phyloP scores from a whole-genome alignment of 1,140 invertebrate species.

The Carcinoscorpius rotundicauda region DNA sequence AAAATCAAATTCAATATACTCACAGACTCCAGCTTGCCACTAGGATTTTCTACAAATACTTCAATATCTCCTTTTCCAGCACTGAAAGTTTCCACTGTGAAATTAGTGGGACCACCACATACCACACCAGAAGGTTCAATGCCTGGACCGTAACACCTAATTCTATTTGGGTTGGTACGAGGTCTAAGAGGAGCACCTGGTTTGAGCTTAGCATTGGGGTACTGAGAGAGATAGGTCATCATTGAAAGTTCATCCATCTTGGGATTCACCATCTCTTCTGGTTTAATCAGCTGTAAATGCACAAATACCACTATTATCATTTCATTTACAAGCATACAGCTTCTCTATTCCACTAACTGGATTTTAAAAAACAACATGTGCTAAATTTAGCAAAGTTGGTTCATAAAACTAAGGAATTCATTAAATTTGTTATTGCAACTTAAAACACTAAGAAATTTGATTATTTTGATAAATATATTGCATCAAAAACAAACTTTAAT shows the following conservation, averaged over 20 bases:
- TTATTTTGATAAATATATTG: too few species aligned
- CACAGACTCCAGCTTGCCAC: slow-evolving; percentile 53
- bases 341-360: too few species aligned
- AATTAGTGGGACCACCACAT: slow-evolving; percentile 64
- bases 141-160: slow-evolving; percentile 80
- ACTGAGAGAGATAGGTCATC: slow-evolving; percentile 94
- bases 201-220: slow-evolving; percentile 79
- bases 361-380: too few species aligned
- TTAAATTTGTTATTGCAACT: too few species aligned
- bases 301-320: too few species aligned
- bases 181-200: slow-evolving; percentile 64
- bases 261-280: slow-evolving; percentile 84
- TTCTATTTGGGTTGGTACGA: slow-evolving; percentile 64
- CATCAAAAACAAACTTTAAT: too few species aligned
- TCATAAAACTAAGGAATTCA: too few species aligned
- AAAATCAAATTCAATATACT: slow-evolving; percentile 21
- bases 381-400: too few species aligned
- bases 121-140: slow-evolving; percentile 66
- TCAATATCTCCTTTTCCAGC: slow-evolving; percentile 68
- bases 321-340: too few species aligned
- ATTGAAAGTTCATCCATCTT: slow-evolving; percentile 92
- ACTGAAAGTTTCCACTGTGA: slow-evolving; percentile 79
- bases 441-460: too few species aligned
- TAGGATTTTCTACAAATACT: slow-evolving; percentile 60
- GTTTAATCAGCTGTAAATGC: slow-evolving; percentile 62